These are phyloP conservation scores for Chaetoderma sp. DNA, from an alignment of 2,888 invertebrate genomes.

Conservation along the genomic window DNA sequence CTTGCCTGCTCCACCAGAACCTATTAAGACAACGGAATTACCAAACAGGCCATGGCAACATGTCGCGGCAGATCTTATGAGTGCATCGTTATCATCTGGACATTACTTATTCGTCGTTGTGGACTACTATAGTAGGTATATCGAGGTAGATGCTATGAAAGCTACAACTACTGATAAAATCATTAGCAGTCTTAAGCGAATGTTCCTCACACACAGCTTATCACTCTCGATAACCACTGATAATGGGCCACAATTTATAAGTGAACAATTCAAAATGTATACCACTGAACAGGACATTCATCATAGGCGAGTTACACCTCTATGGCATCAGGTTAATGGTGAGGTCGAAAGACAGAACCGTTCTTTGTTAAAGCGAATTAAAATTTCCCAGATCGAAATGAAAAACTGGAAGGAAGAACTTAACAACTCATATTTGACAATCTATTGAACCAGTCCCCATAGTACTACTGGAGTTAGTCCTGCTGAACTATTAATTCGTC, in stretches of 20 bases:
- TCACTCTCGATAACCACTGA: constrained; percentile 33
- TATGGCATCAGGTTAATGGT: constrained; percentile 37
- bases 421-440: too few species aligned
- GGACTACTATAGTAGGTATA: constrained; percentile 42
- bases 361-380: constrained; percentile 33
- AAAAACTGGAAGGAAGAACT: constrained; percentile 29
- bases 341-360: constrained; percentile 39
- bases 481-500: too few species aligned
- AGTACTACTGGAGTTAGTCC: too few species aligned
- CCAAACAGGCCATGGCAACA: constrained; percentile 38
- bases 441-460: too few species aligned
- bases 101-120: constrained; percentile 35
- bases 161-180: constrained; percentile 30
- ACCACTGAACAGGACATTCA: constrained; percentile 27
- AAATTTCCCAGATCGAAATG: constrained; percentile 30
- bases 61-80: constrained; percentile 34
- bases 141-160: constrained; percentile 27
- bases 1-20: constrained; percentile 1
- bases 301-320: constrained; percentile 30
- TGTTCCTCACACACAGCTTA: constrained; percentile 30
- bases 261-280: constrained; percentile 25
- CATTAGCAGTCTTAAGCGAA: too few species aligned
- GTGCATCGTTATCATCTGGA: constrained; percentile 34
- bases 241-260: constrained; percentile 36
- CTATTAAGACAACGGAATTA: constrained; percentile 29